Base-by-base conservation (phyloP, 2,888 invertebrate genomes). In the Drosophila quinaria region DNA sequence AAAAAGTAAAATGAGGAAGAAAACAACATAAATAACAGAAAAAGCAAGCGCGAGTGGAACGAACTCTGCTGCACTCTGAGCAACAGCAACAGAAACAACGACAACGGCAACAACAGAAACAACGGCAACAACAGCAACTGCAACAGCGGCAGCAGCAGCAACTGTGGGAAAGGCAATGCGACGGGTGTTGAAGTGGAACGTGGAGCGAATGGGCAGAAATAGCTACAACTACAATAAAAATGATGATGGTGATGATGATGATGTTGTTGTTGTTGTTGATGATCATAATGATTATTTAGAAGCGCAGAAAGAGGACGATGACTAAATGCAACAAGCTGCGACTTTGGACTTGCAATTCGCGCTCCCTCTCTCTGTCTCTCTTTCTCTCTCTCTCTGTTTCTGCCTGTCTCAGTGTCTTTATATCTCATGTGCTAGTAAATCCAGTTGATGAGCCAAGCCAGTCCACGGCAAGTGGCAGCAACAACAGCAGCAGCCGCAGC, bases 61-160 rank as follows among this genome's bases (percentile, higher is more conserved):
- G 89, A 89, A 89, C 90, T 89, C 83, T 90, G 80, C 78, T 87
- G 87, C 89, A 87, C 89, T 85, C 86, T 76, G 66, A 44, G 65
- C 80, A 60, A 19, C 55, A 33, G 47, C 33, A 47, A 17, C 62
- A 51, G 10, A 29, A 11, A 13, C 51, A 42, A 1, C 41, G 10
- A 1, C 55, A 52, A 19, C 56, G 29, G 10, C 65, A 42, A 1
- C 59, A 37, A 17, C 69, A 49, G 25, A 50, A 46, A 44, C 62
- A 63, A 35, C 59, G n/a, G 61, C 62, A 33, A 29, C 61, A 41
- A 37, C 58, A 39, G 33, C 60, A 71, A 62, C 64, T 84, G 22
- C 54, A 46, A 42, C 62, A 66, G 41, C 59, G 15, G 61, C 62
- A 33, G 33, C 60, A 71, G 56, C 29, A 59, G 60, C 73, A 71